A percentile compares a stretch with the other conserved stretches of the same genome.
These are phyloP conservation scores for Rhyacophila evoluta DNA, from an alignment of 2,888 invertebrate species.

Conservation along the genomic window DNA sequence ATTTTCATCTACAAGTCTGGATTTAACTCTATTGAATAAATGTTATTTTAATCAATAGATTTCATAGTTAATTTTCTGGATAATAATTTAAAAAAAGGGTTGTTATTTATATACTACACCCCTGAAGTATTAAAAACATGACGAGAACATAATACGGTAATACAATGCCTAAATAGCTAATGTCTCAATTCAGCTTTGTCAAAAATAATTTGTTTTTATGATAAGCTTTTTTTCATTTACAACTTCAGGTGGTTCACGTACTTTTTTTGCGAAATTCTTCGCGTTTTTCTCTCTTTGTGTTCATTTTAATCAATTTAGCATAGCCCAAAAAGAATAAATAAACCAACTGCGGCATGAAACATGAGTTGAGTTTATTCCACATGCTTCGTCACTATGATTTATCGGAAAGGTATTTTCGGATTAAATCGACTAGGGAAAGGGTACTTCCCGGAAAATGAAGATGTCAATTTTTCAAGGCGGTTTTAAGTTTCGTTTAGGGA, in stretches of 20 bases:
- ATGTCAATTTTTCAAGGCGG: not conserved
- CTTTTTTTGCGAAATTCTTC: not conserved
- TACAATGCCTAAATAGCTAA: constrained; percentile 1
- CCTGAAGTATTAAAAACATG: not conserved
- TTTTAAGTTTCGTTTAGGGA: not conserved
- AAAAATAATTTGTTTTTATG: constrained; percentile 1
- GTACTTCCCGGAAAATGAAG: constrained; percentile 32
- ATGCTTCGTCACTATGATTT: constrained; percentile 41
- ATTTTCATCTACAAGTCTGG: too few relatives aligned
- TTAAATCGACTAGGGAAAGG: not conserved
- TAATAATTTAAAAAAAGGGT: too few relatives aligned
- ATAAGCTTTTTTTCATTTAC: constrained; percentile 23
- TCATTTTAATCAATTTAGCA: constrained; percentile 29
- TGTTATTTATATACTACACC: too few relatives aligned
- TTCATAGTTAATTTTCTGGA: too few relatives aligned
- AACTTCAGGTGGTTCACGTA: not conserved
- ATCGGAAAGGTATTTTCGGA: not conserved
- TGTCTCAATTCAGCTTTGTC: constrained; percentile 33
- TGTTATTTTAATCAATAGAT: too few relatives aligned
- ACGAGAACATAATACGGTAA: not conserved
- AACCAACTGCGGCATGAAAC: not conserved
- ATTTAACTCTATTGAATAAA: too few relatives aligned
- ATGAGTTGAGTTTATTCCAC: constrained; percentile 26
- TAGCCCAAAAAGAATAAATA: not conserved
- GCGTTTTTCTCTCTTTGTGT: not conserved